Percentiles rank a stretch among this genome's conserved stretches.
Evolutionary conservation across 2,888 invertebrate species (phyloP).

Genomic region (Xestia c-nigrum): DNA sequence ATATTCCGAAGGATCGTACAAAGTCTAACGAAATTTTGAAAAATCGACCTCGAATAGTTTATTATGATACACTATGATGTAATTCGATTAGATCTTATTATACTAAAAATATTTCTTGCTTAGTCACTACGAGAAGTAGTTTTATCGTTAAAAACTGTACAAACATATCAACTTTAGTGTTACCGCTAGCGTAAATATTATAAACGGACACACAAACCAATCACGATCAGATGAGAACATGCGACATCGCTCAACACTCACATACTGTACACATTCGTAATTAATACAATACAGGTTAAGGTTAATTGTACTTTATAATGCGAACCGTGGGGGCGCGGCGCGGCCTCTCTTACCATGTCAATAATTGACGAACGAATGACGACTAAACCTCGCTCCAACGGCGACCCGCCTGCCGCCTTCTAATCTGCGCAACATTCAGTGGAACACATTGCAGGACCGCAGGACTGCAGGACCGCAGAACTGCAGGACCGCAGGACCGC

Average conservation of each 20-base stretch:
- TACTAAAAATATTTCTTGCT: slow-evolving; percentile 90
- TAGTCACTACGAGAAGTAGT: slow-evolving; percentile 88
- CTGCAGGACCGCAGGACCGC: background rate
- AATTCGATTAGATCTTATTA: slow-evolving; percentile 90
- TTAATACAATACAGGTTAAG: slow-evolving; percentile 76
- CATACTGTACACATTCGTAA: slow-evolving; percentile 73
- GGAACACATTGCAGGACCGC: slow-evolving; percentile 13
- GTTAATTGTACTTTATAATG: slow-evolving; percentile 85
- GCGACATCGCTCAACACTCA: slow-evolving; percentile 78
- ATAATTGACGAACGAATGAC: slow-evolving; percentile 50
- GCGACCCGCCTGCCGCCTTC: background rate
- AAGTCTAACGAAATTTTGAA: slow-evolving; percentile 84
- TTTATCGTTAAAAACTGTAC: slow-evolving; percentile 89
- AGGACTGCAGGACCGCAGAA: background rate
- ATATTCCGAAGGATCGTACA: slow-evolving; percentile 82
- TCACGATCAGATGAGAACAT: slow-evolving; percentile 71
- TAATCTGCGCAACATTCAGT: slow-evolving; percentile 25
- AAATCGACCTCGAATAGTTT: slow-evolving; percentile 82
- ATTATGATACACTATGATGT: slow-evolving; percentile 88
- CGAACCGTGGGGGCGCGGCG: slow-evolving; percentile 69
- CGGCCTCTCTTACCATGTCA: slow-evolving; percentile 14
- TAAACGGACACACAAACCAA: slow-evolving; percentile 76
- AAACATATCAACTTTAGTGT: slow-evolving; percentile 85
- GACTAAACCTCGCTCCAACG: slow-evolving; percentile 7
- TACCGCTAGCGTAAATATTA: slow-evolving; percentile 81